Conservation (phyloP, 1,140 invertebrate genomes). For the Pentalonia nigronervosa region DNA sequence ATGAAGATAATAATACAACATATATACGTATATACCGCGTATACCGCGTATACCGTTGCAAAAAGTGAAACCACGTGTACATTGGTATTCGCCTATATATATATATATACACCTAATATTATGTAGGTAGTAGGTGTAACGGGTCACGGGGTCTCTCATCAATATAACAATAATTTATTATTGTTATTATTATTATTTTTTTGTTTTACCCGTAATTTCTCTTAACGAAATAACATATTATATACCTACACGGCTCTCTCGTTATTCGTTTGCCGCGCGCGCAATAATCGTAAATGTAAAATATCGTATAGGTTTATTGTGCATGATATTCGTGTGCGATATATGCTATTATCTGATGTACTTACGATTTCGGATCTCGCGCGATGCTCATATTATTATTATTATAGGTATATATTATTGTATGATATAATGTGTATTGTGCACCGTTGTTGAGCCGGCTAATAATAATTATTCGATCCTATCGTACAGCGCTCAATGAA, state of each 20-base stretch:
- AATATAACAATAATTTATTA: slow-evolving; percentile 4
- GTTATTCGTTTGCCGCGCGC: too few species aligned
- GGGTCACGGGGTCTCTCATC: slow-evolving; percentile 37
- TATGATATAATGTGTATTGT: not conserved
- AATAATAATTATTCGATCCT: not conserved
- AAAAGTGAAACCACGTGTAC: not conserved
- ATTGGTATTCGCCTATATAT: not conserved
- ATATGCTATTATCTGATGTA: not conserved
- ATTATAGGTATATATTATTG: too few species aligned
- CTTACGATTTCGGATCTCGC: not conserved
- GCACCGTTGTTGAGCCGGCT: too few species aligned
- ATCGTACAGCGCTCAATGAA: not conserved
- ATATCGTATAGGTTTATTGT: not conserved
- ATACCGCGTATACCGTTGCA: not conserved
- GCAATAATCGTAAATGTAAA: not conserved
- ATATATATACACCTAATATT: not conserved
- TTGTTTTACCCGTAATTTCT: not conserved
- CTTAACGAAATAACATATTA: not conserved
- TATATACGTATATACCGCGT: too few species aligned
- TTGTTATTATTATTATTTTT: not conserved
- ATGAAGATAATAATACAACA: not conserved
- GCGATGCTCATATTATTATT: not conserved
- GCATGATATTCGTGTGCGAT: not conserved
- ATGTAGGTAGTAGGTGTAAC: slow-evolving; percentile 11
- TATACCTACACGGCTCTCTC: not conserved